These are phyloP conservation scores for Leptosomus discolor DNA, from an alignment of 2,113 vertebrate species.

Conservation along the genomic window DNA sequence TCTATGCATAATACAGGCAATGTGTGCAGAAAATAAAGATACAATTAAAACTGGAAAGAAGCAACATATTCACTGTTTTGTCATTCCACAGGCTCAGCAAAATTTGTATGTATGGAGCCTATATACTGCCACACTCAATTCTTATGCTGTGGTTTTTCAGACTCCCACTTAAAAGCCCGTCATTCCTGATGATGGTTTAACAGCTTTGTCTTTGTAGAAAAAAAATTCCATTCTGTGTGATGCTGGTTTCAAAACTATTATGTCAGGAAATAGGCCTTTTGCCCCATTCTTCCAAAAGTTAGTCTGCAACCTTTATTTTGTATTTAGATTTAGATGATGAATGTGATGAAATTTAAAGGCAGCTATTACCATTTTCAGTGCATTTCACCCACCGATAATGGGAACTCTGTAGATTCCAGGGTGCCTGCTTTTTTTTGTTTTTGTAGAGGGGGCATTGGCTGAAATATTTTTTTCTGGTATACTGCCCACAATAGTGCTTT, in stretches of 20 bases:
- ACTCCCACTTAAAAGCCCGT: neutral
- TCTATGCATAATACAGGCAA: neutral
- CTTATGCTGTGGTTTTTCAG: neutral
- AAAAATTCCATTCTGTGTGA: neutral
- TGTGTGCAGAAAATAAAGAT: neutral
- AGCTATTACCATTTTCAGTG: neutral
- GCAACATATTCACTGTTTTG: neutral
- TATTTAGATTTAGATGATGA: accelerated
- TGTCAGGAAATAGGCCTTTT: neutral
- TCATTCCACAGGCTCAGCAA: neutral
- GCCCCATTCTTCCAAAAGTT: neutral
- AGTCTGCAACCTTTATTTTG: neutral
- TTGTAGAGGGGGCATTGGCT: neutral
- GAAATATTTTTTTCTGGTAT: neutral
- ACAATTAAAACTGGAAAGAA: neutral
- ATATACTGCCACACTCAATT: neutral
- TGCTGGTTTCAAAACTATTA: neutral
- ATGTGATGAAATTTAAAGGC: neutral
- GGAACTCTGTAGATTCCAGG: neutral
- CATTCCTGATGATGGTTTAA: neutral
- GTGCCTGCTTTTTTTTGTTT: neutral
- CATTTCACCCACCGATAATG: neutral
- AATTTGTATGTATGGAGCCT: neutral
- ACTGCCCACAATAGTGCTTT: neutral
- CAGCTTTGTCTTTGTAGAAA: neutral